Evolutionary conservation across 2,113 vertebrate species (phyloP), one percentile per base, ranked within the genome.

Genomic region (Excalfactoria chinensis): DNA sequence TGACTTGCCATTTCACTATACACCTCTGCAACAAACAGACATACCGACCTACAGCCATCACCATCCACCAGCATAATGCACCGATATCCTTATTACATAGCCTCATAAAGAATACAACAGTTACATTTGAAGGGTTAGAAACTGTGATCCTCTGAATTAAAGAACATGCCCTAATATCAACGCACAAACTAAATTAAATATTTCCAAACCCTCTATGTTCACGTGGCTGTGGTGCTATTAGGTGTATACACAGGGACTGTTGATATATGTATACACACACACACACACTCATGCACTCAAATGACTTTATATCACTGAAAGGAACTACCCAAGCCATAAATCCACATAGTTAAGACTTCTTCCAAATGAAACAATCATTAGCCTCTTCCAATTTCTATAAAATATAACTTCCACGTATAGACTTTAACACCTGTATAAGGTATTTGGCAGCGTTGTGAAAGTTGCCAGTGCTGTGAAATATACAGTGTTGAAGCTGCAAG

Each of bases 351-450:
- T 32, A 56, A 68, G 17, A 63, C 5, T 16, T 48, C 23, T 35
- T 76, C 68, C 43, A 72, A 72, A 84, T 26, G 25, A 55, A 84
- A 34, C 12, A 37, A n/a, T n/a, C 23, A 53, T 21, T 28, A 44
- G 22, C 8, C 8, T 72, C 35, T 49, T 40, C 30, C 40, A 85
- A 66, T 58, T 74, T 49, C 55, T 76, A 58, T 5, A 73, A 25
- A 48, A 22, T 0, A 0, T n/a, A 66, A 62, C 43, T 23, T 58
- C 15, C 35, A 2, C 13, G 3, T 11, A 8, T 13, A 8, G 3
- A 20, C 3, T 53, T 74, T 87, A 64, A 13, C 15, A 60, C 26
- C 19, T 23, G 7, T 17, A 6, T 56, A 58, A 59, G 21, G 13
- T 40, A 34, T 9, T 32, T 1, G 32, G 12, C 13, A 58, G 58